Base-by-base conservation (phyloP, 1,140 invertebrate species). In the Drosophila baimaii region DNA sequence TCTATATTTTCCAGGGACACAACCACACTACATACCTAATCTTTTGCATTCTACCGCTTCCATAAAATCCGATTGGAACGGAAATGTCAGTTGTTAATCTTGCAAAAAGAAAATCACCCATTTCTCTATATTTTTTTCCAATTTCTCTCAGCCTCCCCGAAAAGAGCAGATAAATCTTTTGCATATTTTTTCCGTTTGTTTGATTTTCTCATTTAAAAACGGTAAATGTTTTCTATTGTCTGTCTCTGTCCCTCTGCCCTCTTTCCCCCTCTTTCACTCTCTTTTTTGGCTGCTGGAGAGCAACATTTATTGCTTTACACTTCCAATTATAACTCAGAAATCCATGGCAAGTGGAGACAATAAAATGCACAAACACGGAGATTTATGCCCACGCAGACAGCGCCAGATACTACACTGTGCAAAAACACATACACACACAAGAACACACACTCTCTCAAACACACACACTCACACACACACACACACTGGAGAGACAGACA, bases 251-350 rank as follows among this genome's bases (percentile, higher is more conserved):
- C 15, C 4, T 27, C 19, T n/a, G n/a, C n/a, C n/a, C n/a, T 27
- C 12, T 49, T 39, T 52, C 12, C 19, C 13, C 3, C 25, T 21
- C 8, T 21, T 19, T 52, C 13, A 5, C 31, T 25, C 21, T 5
- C 8, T 61, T 37, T 66, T 17, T 44, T 46, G 15, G 15, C 8
- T 19, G 29, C 37, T 44, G 52, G 70, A 41, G 55, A 61, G 74
- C 19, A 57, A 62, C 79, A 76, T 88, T 85, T 85, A 85, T 88
- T 85, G 79, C 82, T 79, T 88, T 86, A 86, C 79, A 86, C 82
- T 85, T 82, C 82, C 82, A 86, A 88, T 86, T 86, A 86, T 83
- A 86, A 83, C 83, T 73, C 65, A 66, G 63, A 79, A 82, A 83
- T 86, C 82, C 82, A 73, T 69, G 82, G 57, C 81, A 86, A 86